Evolutionary conservation across 2,797 vertebrate species (phyloP).

Genomic region (Hippoglossus hippoglossus): DNA sequence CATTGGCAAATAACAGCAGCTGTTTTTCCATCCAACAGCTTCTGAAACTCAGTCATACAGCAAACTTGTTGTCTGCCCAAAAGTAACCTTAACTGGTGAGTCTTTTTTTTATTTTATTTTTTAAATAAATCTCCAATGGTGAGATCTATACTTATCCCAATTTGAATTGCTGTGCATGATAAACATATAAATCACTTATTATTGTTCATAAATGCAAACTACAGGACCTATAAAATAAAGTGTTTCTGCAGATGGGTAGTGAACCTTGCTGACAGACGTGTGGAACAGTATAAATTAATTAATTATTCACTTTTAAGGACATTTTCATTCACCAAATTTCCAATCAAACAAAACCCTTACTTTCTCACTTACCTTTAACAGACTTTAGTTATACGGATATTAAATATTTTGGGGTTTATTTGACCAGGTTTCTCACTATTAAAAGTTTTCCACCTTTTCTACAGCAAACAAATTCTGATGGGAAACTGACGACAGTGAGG

Average conservation of each 20-base stretch:
- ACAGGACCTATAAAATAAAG: no score
- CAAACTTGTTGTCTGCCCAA: background rate
- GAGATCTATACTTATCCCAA: background rate
- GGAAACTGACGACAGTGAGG: background rate
- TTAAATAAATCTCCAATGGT: background rate
- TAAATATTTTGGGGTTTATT: background rate
- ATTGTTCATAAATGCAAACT: no score
- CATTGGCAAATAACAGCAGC: background rate
- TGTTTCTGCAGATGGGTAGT: no score
- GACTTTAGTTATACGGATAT: no score
- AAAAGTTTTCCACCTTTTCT: background rate
- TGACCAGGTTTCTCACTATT: background rate
- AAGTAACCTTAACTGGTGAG: background rate
- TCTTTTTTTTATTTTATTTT: background rate
- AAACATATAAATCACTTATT: no score
- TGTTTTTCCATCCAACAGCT: constrained; percentile 25
- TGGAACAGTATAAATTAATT: no score
- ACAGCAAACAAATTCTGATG: background rate
- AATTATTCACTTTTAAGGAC: no score
- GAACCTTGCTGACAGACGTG: no score
- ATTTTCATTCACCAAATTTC: no score
- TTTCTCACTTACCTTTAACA: no score
- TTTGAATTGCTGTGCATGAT: no score
- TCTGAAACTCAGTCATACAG: constrained; percentile 4
- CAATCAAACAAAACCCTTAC: no score